Conservation (phyloP, 1,140 invertebrate species). For the Drosophila littoralis region DNA sequence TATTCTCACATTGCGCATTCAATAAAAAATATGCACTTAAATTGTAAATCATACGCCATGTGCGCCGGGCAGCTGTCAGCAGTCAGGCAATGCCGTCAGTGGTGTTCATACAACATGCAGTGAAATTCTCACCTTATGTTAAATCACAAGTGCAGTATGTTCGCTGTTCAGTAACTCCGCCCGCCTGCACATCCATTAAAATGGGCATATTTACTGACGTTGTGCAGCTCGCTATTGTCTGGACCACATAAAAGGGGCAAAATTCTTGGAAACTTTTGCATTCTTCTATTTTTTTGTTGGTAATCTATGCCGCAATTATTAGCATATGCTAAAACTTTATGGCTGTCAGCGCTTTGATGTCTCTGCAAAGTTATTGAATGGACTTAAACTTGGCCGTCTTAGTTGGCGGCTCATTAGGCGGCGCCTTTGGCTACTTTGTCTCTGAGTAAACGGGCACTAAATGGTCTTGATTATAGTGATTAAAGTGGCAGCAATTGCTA, state of each 20-base stretch:
- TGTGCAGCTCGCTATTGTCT: constrained; percentile 14
- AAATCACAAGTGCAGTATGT: constrained; percentile 28
- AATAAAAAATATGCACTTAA: constrained; percentile 68
- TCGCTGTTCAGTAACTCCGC: neutral
- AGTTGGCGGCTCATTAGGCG: constrained; percentile 46
- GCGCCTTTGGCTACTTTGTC: constrained; percentile 37
- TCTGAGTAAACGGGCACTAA: constrained; percentile 22
- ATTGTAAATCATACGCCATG: constrained; percentile 79
- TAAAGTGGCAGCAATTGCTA: constrained; percentile 20
- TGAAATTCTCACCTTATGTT: constrained; percentile 13
- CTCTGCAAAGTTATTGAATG: constrained; percentile 43
- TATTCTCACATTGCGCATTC: constrained; percentile 55
- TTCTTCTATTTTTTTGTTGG: constrained; percentile 8
- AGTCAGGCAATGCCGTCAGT: neutral
- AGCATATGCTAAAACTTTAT: constrained; percentile 47
- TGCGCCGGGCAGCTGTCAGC: constrained; percentile 45
- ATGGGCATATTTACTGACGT: constrained; percentile 4
- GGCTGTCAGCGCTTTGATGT: constrained; percentile 43
- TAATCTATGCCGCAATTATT: constrained; percentile 49
- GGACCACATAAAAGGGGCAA: constrained; percentile 15
- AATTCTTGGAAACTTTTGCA: constrained; percentile 21
- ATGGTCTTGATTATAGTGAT: constrained; percentile 31
- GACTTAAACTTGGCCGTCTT: constrained; percentile 22
- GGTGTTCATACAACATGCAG: neutral
- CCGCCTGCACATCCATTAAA: neutral